Conservation (phyloP, 2,888 invertebrate species). For the Abrostola triplasia region DNA sequence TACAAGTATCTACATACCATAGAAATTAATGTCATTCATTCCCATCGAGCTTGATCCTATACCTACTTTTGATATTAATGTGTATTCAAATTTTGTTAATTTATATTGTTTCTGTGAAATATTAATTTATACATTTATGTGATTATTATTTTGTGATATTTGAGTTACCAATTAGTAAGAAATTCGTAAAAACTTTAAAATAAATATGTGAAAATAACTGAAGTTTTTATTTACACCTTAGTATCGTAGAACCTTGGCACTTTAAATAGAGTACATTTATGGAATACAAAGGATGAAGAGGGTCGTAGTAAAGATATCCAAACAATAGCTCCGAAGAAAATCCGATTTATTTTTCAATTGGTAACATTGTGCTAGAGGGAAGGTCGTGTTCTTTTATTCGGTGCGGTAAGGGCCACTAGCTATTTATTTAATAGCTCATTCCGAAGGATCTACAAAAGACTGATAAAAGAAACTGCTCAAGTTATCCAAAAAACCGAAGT, state of each 20-base stretch:
- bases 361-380: slow-evolving; percentile 49
- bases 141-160: slow-evolving; percentile 72
- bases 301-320: slow-evolving; percentile 42
- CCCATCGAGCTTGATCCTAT: slow-evolving; percentile 74
- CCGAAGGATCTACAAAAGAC: slow-evolving; percentile 59
- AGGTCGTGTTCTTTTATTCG: slow-evolving; percentile 62
- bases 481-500: slow-evolving; percentile 60
- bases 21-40: slow-evolving; percentile 56
- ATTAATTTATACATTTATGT: slow-evolving; percentile 56
- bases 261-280: slow-evolving; percentile 21
- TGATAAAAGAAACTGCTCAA: slow-evolving; percentile 64
- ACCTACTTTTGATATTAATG: slow-evolving; percentile 57
- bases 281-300: slow-evolving; percentile 38
- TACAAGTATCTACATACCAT: slow-evolving; percentile 56
- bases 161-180: slow-evolving; percentile 55
- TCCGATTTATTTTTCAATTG: slow-evolving; percentile 58
- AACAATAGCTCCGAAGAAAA: slow-evolving; percentile 42
- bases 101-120: slow-evolving; percentile 50
- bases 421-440: slow-evolving; percentile 72
- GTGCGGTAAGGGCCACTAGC: slow-evolving; percentile 56
- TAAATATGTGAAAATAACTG: slow-evolving; percentile 51
- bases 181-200: slow-evolving; percentile 52
- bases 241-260: slow-evolving; percentile 3
- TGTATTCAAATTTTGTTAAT: slow-evolving; percentile 56
- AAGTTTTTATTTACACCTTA: slow-evolving; percentile 48